A percentile compares a stretch with the other conserved stretches of the same genome.
phyloP scores from a whole-genome alignment of 1,140 invertebrate species.

The Drepana arcuata region DNA sequence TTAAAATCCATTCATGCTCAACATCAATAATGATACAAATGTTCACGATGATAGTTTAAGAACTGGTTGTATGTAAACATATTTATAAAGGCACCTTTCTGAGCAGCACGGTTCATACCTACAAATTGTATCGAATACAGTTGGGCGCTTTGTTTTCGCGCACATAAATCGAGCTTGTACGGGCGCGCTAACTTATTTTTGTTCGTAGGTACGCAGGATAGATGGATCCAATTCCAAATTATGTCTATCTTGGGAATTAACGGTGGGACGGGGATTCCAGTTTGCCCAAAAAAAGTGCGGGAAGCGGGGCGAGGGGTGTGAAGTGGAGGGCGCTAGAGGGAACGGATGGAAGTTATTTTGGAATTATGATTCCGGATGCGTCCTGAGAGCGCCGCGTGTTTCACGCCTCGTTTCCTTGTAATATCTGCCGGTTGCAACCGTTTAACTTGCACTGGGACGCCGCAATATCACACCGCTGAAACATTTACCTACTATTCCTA shows the following conservation, averaged over 20 bases:
- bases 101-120: no score
- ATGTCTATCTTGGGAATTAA: conserved; percentile 73
- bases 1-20: no score
- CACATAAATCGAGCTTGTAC: conserved; percentile 50
- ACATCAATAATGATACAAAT: no score
- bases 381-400: conserved; percentile 54
- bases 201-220: conserved; percentile 62
- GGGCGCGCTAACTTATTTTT: conserved; percentile 60
- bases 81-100: no score
- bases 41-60: no score
- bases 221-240: conserved; percentile 74
- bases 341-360: conserved; percentile 64
- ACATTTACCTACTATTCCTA: conserved; percentile 30
- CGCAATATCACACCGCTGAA: conserved; percentile 39
- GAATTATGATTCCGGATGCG: conserved; percentile 72
- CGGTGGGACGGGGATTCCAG: conserved; percentile 63
- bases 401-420: conserved; percentile 65
- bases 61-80: no score
- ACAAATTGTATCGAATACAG: conserved; percentile 14
- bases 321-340: conserved; percentile 24
- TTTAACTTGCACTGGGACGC: conserved; percentile 41
- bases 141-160: conserved; percentile 38
- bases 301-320: conserved; percentile 25
- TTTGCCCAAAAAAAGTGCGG: conserved; percentile 64
- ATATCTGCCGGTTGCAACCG: conserved; percentile 56